Conservation (phyloP, 2,888 invertebrate species). For the Andricus curvator region DNA sequence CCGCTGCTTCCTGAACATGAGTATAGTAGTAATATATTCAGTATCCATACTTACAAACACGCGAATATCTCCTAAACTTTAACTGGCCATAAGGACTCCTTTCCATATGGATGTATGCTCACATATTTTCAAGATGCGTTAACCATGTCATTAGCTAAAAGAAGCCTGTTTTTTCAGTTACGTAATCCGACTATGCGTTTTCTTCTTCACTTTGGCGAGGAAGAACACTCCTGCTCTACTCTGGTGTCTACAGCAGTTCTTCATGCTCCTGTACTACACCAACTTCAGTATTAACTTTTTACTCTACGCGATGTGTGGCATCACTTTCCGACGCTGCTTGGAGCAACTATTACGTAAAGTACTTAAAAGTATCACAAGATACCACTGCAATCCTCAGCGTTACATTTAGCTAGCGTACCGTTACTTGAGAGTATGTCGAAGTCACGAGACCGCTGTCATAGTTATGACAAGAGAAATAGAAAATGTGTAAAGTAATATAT, state of each 20-base stretch:
- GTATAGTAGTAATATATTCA: too few relatives aligned
- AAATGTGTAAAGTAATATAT: conserved; percentile 47
- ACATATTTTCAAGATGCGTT: too few relatives aligned
- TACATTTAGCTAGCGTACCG: conserved; percentile 64
- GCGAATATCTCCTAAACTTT: too few relatives aligned
- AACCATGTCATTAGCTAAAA: neutral
- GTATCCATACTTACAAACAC: too few relatives aligned
- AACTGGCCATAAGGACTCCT: too few relatives aligned
- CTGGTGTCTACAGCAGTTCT: conserved; percentile 81
- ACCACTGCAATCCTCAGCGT: conserved; percentile 72
- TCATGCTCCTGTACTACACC: conserved; percentile 83
- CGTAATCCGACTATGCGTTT: conserved; percentile 80
- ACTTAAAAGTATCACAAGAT: conserved; percentile 76
- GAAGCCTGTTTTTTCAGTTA: conserved; percentile 78
- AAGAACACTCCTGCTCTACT: conserved; percentile 76
- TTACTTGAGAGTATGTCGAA: conserved; percentile 42
- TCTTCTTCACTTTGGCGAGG: conserved; percentile 78
- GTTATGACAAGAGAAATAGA: conserved; percentile 44
- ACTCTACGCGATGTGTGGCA: conserved; percentile 83
- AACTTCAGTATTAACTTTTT: conserved; percentile 84
- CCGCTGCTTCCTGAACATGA: too few relatives aligned
- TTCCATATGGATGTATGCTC: too few relatives aligned
- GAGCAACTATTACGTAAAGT: conserved; percentile 79
- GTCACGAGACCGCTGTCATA: conserved; percentile 47
- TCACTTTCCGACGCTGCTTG: conserved; percentile 81